These are phyloP conservation scores for Plectus sambesii DNA, from an alignment of 1,140 invertebrate genomes.

Conservation along the genomic window DNA sequence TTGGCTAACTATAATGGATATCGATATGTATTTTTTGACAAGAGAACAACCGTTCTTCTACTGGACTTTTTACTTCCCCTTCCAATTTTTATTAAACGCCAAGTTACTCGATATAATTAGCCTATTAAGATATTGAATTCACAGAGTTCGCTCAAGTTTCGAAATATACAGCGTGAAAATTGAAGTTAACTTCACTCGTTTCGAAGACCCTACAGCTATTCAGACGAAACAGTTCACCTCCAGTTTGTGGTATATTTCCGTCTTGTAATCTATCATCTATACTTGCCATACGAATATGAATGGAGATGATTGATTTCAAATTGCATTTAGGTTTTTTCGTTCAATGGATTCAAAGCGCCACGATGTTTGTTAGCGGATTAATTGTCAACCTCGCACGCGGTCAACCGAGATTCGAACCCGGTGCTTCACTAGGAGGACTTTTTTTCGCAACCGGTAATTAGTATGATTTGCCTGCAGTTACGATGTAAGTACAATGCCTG, in stretches of 20 bases:
- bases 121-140: no score
- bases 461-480: no score
- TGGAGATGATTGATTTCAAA: no score
- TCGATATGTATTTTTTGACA: no score
- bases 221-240: slow-evolving; percentile 3
- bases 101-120: no score
- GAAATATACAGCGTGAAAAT: neutral
- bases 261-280: slow-evolving; percentile 2
- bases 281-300: slow-evolving; percentile 6
- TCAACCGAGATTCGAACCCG: slow-evolving; percentile 32
- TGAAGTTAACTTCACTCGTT: slow-evolving; percentile 1
- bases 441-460: slow-evolving; percentile 40
- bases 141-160: no score
- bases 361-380: slow-evolving; percentile 35
- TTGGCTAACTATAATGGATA: no score
- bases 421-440: slow-evolving; percentile 34
- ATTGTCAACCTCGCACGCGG: slow-evolving; percentile 32
- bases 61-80: no score
- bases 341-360: slow-evolving; percentile 39
- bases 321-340: slow-evolving; percentile 36
- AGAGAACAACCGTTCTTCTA: no score
- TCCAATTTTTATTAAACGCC: no score
- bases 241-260: neutral
- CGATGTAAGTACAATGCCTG: no score
- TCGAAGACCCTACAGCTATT: neutral